phyloP scores from a whole-genome alignment of 1,140 invertebrate species.

The Reticulitermes speratus region DNA sequence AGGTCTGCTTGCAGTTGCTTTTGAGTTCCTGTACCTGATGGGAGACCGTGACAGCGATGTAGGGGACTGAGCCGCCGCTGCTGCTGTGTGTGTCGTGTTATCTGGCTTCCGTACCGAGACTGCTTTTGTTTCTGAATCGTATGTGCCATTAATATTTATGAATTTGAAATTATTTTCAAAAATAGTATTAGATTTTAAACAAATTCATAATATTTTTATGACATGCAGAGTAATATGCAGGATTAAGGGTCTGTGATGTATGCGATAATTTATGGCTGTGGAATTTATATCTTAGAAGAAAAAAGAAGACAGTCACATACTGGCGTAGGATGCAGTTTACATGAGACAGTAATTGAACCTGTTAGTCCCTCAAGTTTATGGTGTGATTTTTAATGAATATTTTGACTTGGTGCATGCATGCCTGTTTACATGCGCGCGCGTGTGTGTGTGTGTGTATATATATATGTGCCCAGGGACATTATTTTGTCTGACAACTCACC shows the following conservation, averaged over 20 bases:
- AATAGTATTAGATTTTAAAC: not conserved
- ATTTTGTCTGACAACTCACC: too few relatives aligned
- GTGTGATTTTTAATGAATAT: too few relatives aligned
- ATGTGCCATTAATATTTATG: not conserved
- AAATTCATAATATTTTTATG: not conserved
- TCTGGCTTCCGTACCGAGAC: not conserved
- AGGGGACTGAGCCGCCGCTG: slow-evolving; percentile 11
- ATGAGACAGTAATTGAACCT: too few relatives aligned
- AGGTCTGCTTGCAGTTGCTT: slow-evolving; percentile 78
- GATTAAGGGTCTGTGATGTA: not conserved
- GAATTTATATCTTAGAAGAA: not conserved
- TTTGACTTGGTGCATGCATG: too few relatives aligned
- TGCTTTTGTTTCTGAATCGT: not conserved
- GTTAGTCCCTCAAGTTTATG: too few relatives aligned
- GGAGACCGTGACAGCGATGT: slow-evolving; percentile 56
- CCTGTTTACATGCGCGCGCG: too few relatives aligned
- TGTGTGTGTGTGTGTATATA: too few relatives aligned
- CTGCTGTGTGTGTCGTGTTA: not conserved
- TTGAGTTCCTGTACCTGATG: slow-evolving; percentile 72
- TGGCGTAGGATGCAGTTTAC: too few relatives aligned
- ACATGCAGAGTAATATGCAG: not conserved
- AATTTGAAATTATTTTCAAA: not conserved
- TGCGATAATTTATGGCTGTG: not conserved
- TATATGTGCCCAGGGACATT: too few relatives aligned
- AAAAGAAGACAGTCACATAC: too few relatives aligned